A percentile compares a stretch with the other conserved stretches of the same genome.
These are phyloP conservation scores for Neogale vison DNA, from an alignment of 2,113 vertebrate species.

Conservation along the genomic window DNA sequence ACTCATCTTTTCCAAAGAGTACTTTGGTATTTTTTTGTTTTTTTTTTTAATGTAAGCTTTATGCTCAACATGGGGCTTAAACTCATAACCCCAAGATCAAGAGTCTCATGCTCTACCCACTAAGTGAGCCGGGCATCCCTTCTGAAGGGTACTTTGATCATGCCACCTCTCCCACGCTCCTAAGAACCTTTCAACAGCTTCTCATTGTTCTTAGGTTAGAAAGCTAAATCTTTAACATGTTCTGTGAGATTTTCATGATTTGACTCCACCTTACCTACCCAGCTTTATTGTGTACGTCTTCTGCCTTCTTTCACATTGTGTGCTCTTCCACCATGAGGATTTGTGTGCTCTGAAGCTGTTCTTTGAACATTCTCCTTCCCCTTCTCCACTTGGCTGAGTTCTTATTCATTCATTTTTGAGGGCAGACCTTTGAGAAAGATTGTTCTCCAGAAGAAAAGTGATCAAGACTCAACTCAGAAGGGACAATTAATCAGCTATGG, in stretches of 20 bases:
- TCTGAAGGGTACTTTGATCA: background rate
- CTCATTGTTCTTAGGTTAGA: background rate
- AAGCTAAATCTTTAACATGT: background rate
- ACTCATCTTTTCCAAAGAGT: background rate
- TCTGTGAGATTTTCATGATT: background rate
- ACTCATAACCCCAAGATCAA: slow-evolving; percentile 84
- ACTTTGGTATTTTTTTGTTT: background rate
- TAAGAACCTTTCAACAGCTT: background rate
- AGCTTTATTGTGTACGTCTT: background rate
- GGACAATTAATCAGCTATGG: background rate
- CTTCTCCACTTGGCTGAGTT: background rate
- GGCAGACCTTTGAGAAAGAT: background rate
- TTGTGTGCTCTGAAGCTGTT: background rate
- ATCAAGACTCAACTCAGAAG: background rate
- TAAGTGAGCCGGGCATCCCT: slow-evolving; percentile 89
- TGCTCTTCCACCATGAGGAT: background rate
- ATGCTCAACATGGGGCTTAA: background rate
- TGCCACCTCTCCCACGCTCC: background rate
- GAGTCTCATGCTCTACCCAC: slow-evolving; percentile 96
- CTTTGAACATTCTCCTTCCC: background rate
- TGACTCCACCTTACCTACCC: background rate
- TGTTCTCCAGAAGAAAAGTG: background rate
- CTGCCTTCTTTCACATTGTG: background rate
- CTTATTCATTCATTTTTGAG: background rate
- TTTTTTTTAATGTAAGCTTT: background rate